These are phyloP conservation scores for Protophormia terraenovae DNA, from an alignment of 2,888 invertebrate genomes.

Conservation along the genomic window DNA sequence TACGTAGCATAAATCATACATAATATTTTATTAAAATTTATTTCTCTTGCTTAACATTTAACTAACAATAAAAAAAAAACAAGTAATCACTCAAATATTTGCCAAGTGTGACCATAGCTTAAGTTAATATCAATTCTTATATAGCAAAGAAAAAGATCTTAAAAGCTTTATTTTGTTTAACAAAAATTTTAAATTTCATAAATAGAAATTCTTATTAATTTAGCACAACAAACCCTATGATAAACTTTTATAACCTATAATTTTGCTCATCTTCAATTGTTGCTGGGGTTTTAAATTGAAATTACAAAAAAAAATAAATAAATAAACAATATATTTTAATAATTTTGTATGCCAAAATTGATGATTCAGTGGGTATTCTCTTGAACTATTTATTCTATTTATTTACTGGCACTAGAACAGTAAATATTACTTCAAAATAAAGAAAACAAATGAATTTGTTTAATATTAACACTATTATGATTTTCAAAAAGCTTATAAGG, in stretches of 20 bases:
- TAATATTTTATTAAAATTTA: too few species aligned
- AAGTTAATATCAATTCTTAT: too few species aligned
- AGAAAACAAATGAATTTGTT: background rate
- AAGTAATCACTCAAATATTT: too few species aligned
- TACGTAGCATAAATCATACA: too few species aligned
- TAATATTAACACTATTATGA: background rate
- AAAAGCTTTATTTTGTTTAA: too few species aligned
- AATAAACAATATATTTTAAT: constrained; percentile 19
- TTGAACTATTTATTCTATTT: constrained; percentile 2
- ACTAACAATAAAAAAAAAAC: too few species aligned
- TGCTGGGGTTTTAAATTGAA: background rate
- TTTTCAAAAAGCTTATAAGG: background rate
- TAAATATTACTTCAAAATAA: background rate
- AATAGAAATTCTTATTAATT: too few species aligned
- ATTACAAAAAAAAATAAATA: background rate
- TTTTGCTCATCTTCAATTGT: background rate
- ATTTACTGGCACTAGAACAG: background rate
- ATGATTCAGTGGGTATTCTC: constrained; percentile 41
- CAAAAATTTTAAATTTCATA: too few species aligned
- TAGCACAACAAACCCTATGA: background rate
- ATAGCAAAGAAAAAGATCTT: too few species aligned
- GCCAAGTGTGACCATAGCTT: too few species aligned
- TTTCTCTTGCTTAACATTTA: too few species aligned
- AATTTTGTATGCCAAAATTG: background rate
- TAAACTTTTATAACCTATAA: background rate